These are phyloP conservation scores for Epinephelus awoara DNA, from an alignment of 2,797 vertebrate genomes.

Conservation along the genomic window DNA sequence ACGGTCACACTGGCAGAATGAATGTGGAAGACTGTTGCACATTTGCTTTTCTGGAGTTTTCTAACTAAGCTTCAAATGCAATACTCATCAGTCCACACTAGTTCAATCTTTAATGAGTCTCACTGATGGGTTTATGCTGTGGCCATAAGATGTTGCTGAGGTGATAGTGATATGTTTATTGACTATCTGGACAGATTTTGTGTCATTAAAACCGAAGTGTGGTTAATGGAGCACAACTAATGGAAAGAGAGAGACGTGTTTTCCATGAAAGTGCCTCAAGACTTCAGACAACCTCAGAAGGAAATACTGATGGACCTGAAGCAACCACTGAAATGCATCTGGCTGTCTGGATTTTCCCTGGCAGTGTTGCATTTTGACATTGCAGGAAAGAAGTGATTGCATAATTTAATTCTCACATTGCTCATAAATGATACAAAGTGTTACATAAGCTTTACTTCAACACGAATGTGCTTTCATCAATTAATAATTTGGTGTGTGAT, in stretches of 20 bases:
- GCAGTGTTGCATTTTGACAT: slow-evolving; percentile 16
- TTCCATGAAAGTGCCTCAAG: slow-evolving; percentile 69
- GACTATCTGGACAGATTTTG: slow-evolving; percentile 40
- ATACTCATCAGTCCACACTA: slow-evolving; percentile 10
- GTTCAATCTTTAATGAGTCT: slow-evolving; percentile 27
- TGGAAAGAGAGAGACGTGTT: slow-evolving; percentile 71
- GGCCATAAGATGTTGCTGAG: slow-evolving; percentile 28
- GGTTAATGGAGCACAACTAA: slow-evolving; percentile 48
- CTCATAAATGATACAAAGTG: slow-evolving; percentile 9
- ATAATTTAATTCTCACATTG: slow-evolving; percentile 7
- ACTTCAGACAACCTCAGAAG: slow-evolving; percentile 63
- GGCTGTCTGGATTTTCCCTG: slow-evolving; percentile 52
- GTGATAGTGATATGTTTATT: slow-evolving; percentile 57
- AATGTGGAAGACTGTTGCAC: background rate
- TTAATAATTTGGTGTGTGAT: background rate
- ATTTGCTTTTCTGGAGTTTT: slow-evolving; percentile 17
- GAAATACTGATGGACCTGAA: slow-evolving; percentile 71
- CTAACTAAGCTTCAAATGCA: slow-evolving; percentile 6
- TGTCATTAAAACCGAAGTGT: slow-evolving; percentile 55
- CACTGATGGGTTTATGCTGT: slow-evolving; percentile 17
- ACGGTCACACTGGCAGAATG: slow-evolving; percentile 19
- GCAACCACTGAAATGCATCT: slow-evolving; percentile 53
- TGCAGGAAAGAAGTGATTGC: slow-evolving; percentile 29
- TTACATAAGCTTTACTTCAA: background rate
- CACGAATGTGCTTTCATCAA: background rate